These are phyloP conservation scores for Hiodon alosoides DNA, from an alignment of 2,113 vertebrate genomes.

Conservation along the genomic window DNA sequence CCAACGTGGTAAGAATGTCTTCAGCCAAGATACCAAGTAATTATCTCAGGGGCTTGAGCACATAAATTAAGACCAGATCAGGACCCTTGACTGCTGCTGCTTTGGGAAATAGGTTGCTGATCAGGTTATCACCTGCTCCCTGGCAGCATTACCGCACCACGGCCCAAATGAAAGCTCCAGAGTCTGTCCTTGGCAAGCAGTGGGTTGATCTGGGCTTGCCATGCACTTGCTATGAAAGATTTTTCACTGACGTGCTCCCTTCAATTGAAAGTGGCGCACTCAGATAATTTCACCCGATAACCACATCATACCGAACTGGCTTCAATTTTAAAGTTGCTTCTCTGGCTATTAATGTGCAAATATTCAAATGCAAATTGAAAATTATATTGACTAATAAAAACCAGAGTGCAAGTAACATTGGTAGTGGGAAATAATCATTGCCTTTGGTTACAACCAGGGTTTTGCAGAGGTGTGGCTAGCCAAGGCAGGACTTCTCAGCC, in stretches of 20 bases:
- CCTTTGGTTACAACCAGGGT: background rate
- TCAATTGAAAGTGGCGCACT: too few species aligned
- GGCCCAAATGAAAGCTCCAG: background rate
- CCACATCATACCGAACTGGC: too few species aligned
- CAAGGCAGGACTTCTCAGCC: conserved; percentile 2
- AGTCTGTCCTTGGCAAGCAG: background rate
- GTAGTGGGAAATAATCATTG: conserved; percentile 1
- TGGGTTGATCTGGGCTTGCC: background rate
- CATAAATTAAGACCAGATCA: conserved; percentile 42
- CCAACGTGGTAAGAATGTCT: background rate
- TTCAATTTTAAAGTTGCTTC: background rate
- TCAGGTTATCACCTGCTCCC: conserved; percentile 43
- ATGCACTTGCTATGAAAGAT: background rate
- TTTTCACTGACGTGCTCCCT: too few species aligned
- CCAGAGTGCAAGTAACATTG: background rate
- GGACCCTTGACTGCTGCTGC: conserved; percentile 44
- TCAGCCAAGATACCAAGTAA: conserved; percentile 1
- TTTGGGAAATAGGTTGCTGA: conserved; percentile 38
- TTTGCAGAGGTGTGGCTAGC: conserved; percentile 14
- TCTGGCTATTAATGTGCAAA: background rate
- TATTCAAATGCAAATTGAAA: background rate
- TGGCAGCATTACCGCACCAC: conserved; percentile 26
- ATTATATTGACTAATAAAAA: conserved; percentile 17
- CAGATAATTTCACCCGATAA: too few species aligned
- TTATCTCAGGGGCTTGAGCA: conserved; percentile 22